phyloP scores from a whole-genome alignment of 2,888 invertebrate genomes.

The Aspidapion aeneum region DNA sequence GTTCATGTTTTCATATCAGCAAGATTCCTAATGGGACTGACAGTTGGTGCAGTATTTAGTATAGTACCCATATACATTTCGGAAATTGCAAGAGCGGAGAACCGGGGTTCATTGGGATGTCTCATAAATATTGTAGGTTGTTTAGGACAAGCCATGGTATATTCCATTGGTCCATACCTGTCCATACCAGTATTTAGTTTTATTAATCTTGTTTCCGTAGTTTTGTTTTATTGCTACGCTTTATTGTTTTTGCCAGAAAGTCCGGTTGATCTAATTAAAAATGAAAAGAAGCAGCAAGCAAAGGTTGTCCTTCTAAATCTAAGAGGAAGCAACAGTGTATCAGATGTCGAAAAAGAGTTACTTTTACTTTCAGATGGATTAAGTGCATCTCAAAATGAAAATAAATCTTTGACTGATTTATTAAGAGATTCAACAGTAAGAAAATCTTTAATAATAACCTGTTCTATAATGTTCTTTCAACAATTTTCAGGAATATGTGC shows the following conservation, averaged over 20 bases:
- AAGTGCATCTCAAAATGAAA: slow-evolving; percentile 9
- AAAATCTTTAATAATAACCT: slow-evolving; percentile 44
- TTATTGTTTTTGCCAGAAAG: slow-evolving; percentile 26
- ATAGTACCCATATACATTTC: slow-evolving; percentile 80
- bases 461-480: slow-evolving; percentile 40
- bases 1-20: slow-evolving; percentile 49
- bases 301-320: slow-evolving; percentile 62
- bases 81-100: slow-evolving; percentile 75
- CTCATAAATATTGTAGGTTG: slow-evolving; percentile 40
- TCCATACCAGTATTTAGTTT: slow-evolving; percentile 21
- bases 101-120: slow-evolving; percentile 66
- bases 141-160: slow-evolving; percentile 66
- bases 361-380: slow-evolving; percentile 21
- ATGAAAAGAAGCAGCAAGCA: slow-evolving; percentile 54
- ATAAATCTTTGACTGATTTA: slow-evolving; percentile 13
- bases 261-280: slow-evolving; percentile 27
- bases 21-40: slow-evolving; percentile 58
- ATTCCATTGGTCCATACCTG: slow-evolving; percentile 59
- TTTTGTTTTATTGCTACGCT: slow-evolving; percentile 21
- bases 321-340: slow-evolving; percentile 13
- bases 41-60: slow-evolving; percentile 64
- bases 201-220: slow-evolving; percentile 18
- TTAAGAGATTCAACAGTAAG: slow-evolving; percentile 18
- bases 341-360: slow-evolving; percentile 28
- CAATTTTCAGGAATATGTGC: slow-evolving; percentile 64